phyloP scores from a whole-genome alignment of 2,113 vertebrate genomes.

The Propithecus coquereli region DNA sequence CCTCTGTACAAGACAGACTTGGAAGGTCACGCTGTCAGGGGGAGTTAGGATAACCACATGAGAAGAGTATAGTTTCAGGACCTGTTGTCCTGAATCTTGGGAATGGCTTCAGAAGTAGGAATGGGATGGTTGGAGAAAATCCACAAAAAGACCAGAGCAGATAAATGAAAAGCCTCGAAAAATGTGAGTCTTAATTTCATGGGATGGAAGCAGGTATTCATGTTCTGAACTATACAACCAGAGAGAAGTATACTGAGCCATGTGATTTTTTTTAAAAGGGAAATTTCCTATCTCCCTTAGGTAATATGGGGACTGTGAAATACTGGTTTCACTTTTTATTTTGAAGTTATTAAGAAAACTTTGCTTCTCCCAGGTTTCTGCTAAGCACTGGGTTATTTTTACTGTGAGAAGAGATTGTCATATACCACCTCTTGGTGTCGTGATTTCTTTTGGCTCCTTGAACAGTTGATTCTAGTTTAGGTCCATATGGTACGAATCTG shows the following conservation, averaged over 20 bases:
- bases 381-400: conserved; percentile 36
- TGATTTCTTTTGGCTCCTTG: conserved; percentile 45
- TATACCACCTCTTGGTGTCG: conserved; percentile 12
- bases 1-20: background rate
- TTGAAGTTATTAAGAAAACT: background rate
- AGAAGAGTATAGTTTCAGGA: conserved; percentile 3
- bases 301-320: background rate
- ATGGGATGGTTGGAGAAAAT: conserved; percentile 8
- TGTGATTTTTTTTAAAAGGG: background rate
- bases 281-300: background rate
- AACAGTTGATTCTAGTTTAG: conserved; percentile 38
- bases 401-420: conserved; percentile 33
- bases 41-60: background rate
- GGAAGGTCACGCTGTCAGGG: background rate
- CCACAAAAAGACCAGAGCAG: background rate
- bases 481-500: conserved; percentile 54
- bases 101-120: background rate
- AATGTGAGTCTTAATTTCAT: conserved; percentile 2
- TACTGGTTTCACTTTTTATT: background rate
- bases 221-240: conserved; percentile 18
- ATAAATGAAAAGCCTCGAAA: background rate
- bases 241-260: conserved; percentile 4
- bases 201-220: background rate
- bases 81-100: conserved; percentile 12
- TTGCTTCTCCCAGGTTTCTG: conserved; percentile 42